Conservation (phyloP, 1,140 invertebrate species). For the Phortica variegata region DNA sequence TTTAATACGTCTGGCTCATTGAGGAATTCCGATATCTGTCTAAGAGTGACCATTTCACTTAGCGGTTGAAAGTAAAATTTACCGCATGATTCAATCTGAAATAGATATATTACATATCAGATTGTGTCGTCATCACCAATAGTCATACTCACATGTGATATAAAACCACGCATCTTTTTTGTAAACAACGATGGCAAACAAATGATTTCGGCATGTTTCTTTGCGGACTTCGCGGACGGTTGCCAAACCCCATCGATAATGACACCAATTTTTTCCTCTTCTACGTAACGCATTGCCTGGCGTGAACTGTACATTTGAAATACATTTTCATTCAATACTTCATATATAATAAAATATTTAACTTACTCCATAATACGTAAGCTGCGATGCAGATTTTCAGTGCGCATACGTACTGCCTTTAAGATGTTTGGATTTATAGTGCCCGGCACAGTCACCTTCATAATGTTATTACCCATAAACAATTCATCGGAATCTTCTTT, state of each 20-base stretch:
- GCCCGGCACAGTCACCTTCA: conserved; percentile 58
- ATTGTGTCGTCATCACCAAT: background rate
- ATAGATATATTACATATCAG: background rate
- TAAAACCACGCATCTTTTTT: conserved; percentile 28
- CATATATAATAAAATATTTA: background rate
- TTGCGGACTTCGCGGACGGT: conserved; percentile 23
- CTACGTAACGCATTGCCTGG: conserved; percentile 31
- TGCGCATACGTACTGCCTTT: conserved; percentile 73
- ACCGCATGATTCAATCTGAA: conserved; percentile 35
- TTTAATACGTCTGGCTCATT: too few species aligned
- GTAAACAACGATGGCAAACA: conserved; percentile 42
- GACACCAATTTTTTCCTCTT: conserved; percentile 25
- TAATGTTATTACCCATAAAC: conserved; percentile 11
- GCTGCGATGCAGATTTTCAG: conserved; percentile 58
- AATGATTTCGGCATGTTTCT: conserved; percentile 34
- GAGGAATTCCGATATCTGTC: conserved; percentile 20
- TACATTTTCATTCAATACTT: background rate
- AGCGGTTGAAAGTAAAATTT: conserved; percentile 50
- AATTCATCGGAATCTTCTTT: conserved; percentile 30
- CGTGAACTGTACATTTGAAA: conserved; percentile 15
- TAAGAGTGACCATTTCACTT: conserved; percentile 17
- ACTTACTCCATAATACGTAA: conserved; percentile 59
- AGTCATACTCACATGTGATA: conserved; percentile 36
- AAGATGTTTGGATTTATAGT: conserved; percentile 73
- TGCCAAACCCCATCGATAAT: conserved; percentile 37